phyloP scores from a whole-genome alignment of 2,797 vertebrate species.

The Salmo trutta region DNA sequence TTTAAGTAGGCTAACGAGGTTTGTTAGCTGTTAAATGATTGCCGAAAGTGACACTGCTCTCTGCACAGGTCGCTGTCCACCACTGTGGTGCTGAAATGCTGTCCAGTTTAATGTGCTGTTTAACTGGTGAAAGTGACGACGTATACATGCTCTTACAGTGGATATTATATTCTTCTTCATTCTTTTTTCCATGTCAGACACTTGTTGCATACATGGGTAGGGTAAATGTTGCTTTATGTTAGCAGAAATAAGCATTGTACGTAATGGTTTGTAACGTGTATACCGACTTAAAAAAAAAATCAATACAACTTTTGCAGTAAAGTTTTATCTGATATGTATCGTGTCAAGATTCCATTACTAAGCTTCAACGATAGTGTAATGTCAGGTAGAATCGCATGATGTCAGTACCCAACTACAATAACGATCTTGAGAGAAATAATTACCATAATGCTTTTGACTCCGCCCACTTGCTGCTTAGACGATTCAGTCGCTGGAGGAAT shows the following conservation, averaged over 20 bases:
- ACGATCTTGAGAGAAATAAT: background rate
- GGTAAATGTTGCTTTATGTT: background rate
- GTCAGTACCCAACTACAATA: constrained; percentile 5
- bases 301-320: background rate
- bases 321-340: background rate
- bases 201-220: background rate
- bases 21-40: too few relatives aligned
- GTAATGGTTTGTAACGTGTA: background rate
- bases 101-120: background rate
- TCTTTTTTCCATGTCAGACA: background rate
- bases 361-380: background rate
- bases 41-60: too few relatives aligned
- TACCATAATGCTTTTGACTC: background rate
- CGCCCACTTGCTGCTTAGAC: background rate
- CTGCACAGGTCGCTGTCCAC: background rate
- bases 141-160: background rate
- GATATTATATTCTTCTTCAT: background rate
- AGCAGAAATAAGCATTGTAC: background rate
- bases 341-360: background rate
- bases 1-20: too few relatives aligned
- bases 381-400: background rate
- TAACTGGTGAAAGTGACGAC: too few relatives aligned
- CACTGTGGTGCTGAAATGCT: background rate
- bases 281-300: too few relatives aligned
- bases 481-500: background rate